phyloP scores from a whole-genome alignment of 1,140 invertebrate genomes.

The Nasonia giraulti region DNA sequence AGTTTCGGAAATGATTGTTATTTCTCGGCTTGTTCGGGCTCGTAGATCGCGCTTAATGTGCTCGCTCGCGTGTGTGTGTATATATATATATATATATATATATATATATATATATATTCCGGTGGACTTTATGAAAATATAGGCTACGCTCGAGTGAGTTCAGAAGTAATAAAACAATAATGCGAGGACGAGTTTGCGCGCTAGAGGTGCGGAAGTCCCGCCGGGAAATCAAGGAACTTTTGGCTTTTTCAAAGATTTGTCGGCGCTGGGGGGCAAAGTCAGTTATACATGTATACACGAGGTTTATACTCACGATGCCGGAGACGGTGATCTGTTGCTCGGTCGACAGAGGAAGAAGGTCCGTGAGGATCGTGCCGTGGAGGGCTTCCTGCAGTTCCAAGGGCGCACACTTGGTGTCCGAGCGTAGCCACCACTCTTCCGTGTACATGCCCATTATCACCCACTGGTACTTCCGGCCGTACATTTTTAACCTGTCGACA shows the following conservation, averaged over 20 bases:
- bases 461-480: slow-evolving; percentile 96
- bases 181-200: not conserved
- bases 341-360: slow-evolving; percentile 84
- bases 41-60: slow-evolving; percentile 8
- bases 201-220: not conserved
- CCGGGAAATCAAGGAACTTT: not conserved
- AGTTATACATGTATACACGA: not conserved
- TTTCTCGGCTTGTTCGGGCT: not conserved
- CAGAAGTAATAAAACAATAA: slow-evolving; percentile 18
- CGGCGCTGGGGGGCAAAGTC: not conserved
- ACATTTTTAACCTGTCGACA: slow-evolving; percentile 84
- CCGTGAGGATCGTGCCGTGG: slow-evolving; percentile 93
- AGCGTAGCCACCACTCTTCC: slow-evolving; percentile 84
- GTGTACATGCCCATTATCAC: slow-evolving; percentile 93
- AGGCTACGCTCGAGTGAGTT: not conserved
- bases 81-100: too few species aligned
- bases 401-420: slow-evolving; percentile 80
- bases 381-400: slow-evolving; percentile 87
- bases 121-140: not conserved
- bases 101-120: not conserved
- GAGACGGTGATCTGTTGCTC: slow-evolving; percentile 88
- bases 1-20: slow-evolving; percentile 7
- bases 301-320: slow-evolving; percentile 84
- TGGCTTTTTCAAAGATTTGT: slow-evolving; percentile 24
- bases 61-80: not conserved